Conservation (phyloP, 2,113 vertebrate genomes). For the Calidris pugnax region DNA sequence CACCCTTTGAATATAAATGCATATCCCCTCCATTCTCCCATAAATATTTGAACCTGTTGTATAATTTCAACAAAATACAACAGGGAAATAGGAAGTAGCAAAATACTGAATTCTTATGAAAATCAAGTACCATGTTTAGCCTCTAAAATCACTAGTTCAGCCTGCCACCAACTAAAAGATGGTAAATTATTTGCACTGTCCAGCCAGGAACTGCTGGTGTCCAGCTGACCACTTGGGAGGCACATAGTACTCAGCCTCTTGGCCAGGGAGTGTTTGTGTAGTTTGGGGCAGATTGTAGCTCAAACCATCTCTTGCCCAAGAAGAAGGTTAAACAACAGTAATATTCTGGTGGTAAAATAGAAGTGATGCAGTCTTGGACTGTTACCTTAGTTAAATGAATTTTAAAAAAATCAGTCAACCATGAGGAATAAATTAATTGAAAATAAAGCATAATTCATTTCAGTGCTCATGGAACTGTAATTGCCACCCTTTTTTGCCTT, state of each 20-base stretch:
- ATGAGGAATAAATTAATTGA: background rate
- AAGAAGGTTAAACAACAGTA: background rate
- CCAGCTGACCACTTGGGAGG: background rate
- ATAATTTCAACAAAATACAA: background rate
- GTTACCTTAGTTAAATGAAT: background rate
- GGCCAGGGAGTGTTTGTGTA: accelerated
- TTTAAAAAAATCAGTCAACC: background rate
- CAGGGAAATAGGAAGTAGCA: background rate
- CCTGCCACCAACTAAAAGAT: background rate
- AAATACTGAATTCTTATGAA: background rate
- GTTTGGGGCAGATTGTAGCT: background rate
- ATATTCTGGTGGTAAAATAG: background rate
- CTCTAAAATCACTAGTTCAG: background rate
- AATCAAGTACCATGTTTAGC: background rate
- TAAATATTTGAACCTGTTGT: background rate
- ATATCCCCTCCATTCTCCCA: background rate
- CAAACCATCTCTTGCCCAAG: background rate
- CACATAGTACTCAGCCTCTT: background rate
- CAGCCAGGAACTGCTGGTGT: background rate
- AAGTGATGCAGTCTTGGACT: background rate
- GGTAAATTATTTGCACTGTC: background rate
- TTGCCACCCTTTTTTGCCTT: background rate
- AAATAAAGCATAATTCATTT: background rate
- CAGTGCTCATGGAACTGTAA: background rate
- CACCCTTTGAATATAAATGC: background rate